These are phyloP conservation scores for Carettochelys insculpta DNA, from an alignment of 2,113 vertebrate species.

Conservation along the genomic window DNA sequence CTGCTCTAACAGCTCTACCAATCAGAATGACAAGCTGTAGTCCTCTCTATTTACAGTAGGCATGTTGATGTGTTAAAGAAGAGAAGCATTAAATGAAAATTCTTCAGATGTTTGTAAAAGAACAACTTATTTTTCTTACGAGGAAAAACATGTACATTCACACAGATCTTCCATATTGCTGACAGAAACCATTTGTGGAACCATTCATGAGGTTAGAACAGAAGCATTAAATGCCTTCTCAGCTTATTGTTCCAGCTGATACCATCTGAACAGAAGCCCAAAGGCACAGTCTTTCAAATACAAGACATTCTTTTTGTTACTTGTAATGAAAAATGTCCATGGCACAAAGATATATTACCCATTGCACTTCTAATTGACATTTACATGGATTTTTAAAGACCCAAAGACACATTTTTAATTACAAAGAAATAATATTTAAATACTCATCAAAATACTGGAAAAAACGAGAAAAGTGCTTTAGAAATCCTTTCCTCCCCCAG, in stretches of 20 bases:
- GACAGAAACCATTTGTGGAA: slow-evolving; percentile 79
- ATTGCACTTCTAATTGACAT: slow-evolving; percentile 61
- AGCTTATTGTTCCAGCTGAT: slow-evolving; percentile 88
- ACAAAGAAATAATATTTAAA: slow-evolving; percentile 33
- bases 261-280: slow-evolving; percentile 82
- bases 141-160: slow-evolving; percentile 51
- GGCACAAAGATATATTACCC: slow-evolving; percentile 83
- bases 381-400: slow-evolving; percentile 8
- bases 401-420: background rate
- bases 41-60: background rate
- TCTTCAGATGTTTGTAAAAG: slow-evolving; percentile 27
- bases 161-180: slow-evolving; percentile 63
- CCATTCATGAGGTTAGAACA: slow-evolving; percentile 72
- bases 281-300: slow-evolving; percentile 79
- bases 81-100: background rate
- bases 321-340: slow-evolving; percentile 68
- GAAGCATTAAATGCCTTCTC: slow-evolving; percentile 79
- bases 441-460: slow-evolving; percentile 28
- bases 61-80: background rate
- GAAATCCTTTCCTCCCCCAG: background rate
- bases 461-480: slow-evolving; percentile 10
- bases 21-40: background rate
- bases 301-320: slow-evolving; percentile 68
- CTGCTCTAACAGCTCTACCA: rapidly evolving
- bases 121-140: slow-evolving; percentile 51